Evolutionary conservation across 2,113 vertebrate genomes (phyloP).

Genomic region (Eidolon helvum): DNA sequence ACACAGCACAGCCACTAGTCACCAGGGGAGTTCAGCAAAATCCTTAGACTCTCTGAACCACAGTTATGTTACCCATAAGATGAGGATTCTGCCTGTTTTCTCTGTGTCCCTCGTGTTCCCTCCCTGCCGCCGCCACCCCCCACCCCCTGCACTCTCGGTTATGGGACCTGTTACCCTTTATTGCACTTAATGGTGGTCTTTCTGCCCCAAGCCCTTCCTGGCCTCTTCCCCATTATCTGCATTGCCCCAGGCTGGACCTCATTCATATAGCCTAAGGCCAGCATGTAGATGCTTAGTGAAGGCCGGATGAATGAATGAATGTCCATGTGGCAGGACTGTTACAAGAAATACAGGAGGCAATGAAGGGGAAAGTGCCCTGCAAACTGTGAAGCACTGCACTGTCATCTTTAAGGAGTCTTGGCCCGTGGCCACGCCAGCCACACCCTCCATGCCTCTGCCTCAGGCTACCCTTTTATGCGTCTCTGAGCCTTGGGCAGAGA

Average conservation of each 20-base stretch:
- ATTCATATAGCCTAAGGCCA: rapidly evolving
- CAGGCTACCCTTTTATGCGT: background rate
- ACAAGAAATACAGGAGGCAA: background rate
- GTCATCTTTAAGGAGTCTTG: background rate
- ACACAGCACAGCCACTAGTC: background rate
- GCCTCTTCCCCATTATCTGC: background rate
- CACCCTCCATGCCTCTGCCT: background rate
- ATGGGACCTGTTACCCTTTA: background rate
- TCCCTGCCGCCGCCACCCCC: no score
- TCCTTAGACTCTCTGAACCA: background rate
- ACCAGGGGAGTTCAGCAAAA: background rate
- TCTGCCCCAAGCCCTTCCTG: background rate
- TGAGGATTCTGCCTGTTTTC: background rate
- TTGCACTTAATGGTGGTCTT: no score
- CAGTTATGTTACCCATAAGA: background rate
- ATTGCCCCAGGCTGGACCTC: rapidly evolving
- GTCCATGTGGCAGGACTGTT: background rate
- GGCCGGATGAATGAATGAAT: background rate
- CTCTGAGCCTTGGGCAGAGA: background rate
- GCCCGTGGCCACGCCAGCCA: background rate
- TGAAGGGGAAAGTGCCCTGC: background rate
- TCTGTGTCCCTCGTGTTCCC: no score
- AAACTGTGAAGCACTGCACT: background rate
- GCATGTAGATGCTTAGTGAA: background rate
- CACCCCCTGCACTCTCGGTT: rapidly evolving